A percentile compares a stretch with the other conserved stretches of the same genome.
Conservation (phyloP, 2,888 invertebrate species). For the Calliphora vomitoria region DNA sequence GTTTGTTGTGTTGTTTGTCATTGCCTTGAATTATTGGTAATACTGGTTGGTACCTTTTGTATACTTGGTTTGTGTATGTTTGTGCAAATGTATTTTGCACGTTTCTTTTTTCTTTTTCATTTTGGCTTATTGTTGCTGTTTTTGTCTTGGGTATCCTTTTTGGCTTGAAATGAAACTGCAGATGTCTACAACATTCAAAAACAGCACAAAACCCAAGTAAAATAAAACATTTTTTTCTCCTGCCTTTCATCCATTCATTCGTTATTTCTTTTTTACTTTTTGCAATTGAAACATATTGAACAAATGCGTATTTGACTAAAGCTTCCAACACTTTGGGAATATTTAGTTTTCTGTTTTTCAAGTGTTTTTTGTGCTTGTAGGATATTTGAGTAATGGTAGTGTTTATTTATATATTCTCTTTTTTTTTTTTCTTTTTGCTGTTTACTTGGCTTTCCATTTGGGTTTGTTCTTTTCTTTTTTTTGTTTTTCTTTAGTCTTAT, state of each 20-base stretch:
- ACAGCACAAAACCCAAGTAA: background rate
- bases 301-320: slow-evolving; percentile 49
- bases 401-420: slow-evolving; percentile 43
- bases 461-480: background rate
- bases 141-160: slow-evolving; percentile 15
- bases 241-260: background rate
- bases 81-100: slow-evolving; percentile 5
- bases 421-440: background rate
- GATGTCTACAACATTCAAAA: slow-evolving; percentile 22
- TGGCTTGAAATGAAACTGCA: slow-evolving; percentile 12
- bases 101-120: background rate
- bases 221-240: slow-evolving; percentile 6
- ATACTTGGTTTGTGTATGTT: background rate
- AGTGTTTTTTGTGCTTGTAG: slow-evolving; percentile 20
- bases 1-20: slow-evolving; percentile 62
- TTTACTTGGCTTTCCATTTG: background rate
- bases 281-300: slow-evolving; percentile 54
- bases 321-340: slow-evolving; percentile 39
- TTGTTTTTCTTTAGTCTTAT: background rate
- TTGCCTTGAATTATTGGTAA: slow-evolving; percentile 67
- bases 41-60: slow-evolving; percentile 32
- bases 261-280: background rate
- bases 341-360: background rate
- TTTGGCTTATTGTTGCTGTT: background rate
- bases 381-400: slow-evolving; percentile 32